Evolutionary conservation across 2,797 vertebrate genomes (phyloP).

Genomic region (Luscinia luscinia): DNA sequence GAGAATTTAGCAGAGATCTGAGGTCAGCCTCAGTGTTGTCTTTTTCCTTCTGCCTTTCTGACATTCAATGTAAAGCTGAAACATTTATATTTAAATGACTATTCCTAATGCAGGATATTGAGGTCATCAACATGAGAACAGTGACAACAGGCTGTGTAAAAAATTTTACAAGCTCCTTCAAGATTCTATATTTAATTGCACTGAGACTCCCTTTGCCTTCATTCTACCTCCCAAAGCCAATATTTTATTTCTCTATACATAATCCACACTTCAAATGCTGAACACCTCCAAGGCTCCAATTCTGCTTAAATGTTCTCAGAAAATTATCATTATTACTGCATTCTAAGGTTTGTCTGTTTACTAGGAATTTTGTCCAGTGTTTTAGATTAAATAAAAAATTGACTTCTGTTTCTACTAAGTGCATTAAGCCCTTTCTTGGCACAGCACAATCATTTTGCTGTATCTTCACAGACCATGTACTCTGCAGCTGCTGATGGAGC

Average conservation of each 20-base stretch:
- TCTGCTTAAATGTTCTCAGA: not conserved
- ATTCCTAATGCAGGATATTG: conserved; percentile 61
- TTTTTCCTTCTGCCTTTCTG: conserved; percentile 56
- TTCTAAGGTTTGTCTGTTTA: not conserved
- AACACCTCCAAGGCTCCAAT: not conserved
- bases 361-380: not conserved
- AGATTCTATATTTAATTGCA: conserved; percentile 49
- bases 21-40: conserved; percentile 43
- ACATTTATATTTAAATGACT: conserved; percentile 47
- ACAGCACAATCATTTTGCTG: accelerated
- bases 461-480: not conserved
- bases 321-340: not conserved
- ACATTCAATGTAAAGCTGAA: conserved; percentile 49
- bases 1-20: conserved; percentile 49
- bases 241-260: not conserved
- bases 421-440: not conserved
- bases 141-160: conserved; percentile 28
- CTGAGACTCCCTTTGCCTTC: conserved; percentile 30
- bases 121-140: conserved; percentile 31
- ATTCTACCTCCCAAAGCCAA: not conserved
- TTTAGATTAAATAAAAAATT: not conserved
- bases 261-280: not conserved
- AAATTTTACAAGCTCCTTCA: conserved; percentile 43
- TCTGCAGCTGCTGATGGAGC: not conserved
- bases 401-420: not conserved